Percentiles rank a stretch among this genome's conserved stretches.
Conservation (phyloP, 2,888 invertebrate genomes). For the Noctua fimbriata region DNA sequence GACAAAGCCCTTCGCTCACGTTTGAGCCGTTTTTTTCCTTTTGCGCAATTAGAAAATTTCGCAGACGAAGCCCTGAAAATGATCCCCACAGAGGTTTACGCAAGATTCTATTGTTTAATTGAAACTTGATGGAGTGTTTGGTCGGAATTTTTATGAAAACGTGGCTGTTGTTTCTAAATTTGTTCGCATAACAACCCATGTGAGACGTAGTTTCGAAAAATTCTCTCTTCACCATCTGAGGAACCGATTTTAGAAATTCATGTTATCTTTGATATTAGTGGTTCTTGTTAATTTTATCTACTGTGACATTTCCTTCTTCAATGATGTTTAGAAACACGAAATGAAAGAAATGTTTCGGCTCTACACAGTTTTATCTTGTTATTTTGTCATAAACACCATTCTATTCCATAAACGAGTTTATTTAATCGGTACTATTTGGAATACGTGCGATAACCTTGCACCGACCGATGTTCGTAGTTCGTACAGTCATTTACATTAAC, state of each 20-base stretch:
- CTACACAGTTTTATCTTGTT: not conserved
- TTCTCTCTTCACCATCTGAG: not conserved
- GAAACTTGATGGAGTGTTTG: conserved; percentile 14
- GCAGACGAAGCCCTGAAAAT: conserved; percentile 31
- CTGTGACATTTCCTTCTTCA: not conserved
- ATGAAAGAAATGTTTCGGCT: not conserved
- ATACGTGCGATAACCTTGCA: conserved; percentile 37
- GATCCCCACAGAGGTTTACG: not conserved
- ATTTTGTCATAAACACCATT: not conserved
- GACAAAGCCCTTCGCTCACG: conserved; percentile 12
- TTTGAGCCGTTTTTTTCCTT: conserved; percentile 9
- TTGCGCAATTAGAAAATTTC: conserved; percentile 10
- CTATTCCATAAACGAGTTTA: conserved; percentile 7
- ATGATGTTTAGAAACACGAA: not conserved
- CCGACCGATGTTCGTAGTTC: conserved; percentile 1
- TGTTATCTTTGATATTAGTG: not conserved
- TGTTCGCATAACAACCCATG: not conserved
- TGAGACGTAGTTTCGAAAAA: not conserved
- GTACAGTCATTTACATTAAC: conserved; percentile 28
- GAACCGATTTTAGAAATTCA: not conserved
- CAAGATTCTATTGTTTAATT: not conserved
- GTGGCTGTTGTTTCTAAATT: conserved; percentile 15
- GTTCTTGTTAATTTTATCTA: not conserved
- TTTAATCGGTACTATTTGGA: conserved; percentile 31
- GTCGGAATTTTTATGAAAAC: conserved; percentile 2